Conservation (phyloP, 1,140 invertebrate genomes). For the Vollenhovia emeryi region DNA sequence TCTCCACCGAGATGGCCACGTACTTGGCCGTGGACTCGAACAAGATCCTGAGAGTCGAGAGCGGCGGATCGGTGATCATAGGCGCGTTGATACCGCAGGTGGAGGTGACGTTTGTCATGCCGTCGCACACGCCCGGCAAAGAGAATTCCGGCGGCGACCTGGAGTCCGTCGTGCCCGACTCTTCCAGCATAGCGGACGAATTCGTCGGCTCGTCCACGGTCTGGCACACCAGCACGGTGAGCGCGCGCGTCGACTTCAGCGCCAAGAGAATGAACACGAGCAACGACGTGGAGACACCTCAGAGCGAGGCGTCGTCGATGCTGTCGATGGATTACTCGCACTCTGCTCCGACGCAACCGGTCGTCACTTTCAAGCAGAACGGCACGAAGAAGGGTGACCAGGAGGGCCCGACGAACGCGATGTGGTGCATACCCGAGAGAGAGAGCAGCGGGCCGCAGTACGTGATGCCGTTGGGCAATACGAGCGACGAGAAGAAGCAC, state of each 20-base stretch:
- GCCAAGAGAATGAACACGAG: constrained; percentile 81
- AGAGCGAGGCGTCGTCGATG: constrained; percentile 81
- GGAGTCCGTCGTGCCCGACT: constrained; percentile 93
- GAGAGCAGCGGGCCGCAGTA: neutral
- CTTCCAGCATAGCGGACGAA: constrained; percentile 92
- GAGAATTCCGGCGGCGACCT: constrained; percentile 92
- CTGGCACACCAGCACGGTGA: constrained; percentile 72
- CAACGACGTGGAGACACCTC: constrained; percentile 80
- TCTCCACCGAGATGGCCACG: constrained; percentile 92
- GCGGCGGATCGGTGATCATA: constrained; percentile 88
- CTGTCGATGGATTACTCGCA: constrained; percentile 79
- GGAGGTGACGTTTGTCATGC: constrained; percentile 95
- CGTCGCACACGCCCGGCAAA: constrained; percentile 91
- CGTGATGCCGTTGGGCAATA: neutral
- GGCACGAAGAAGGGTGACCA: constrained; percentile 75
- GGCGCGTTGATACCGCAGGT: constrained; percentile 93
- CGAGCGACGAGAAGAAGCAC: constrained; percentile 60
- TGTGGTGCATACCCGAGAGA: constrained; percentile 21
- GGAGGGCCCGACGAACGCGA: constrained; percentile 25
- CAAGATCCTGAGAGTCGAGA: constrained; percentile 87
- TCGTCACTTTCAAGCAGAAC: constrained; percentile 83
- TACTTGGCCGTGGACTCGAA: constrained; percentile 93
- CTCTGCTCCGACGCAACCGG: constrained; percentile 63
- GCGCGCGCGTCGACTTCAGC: constrained; percentile 77
- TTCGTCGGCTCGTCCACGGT: constrained; percentile 77